Percentiles rank a stretch among this genome's conserved stretches.
Evolutionary conservation across 2,888 invertebrate genomes (phyloP).

Genomic region (Megaustenia siamemsis): DNA sequence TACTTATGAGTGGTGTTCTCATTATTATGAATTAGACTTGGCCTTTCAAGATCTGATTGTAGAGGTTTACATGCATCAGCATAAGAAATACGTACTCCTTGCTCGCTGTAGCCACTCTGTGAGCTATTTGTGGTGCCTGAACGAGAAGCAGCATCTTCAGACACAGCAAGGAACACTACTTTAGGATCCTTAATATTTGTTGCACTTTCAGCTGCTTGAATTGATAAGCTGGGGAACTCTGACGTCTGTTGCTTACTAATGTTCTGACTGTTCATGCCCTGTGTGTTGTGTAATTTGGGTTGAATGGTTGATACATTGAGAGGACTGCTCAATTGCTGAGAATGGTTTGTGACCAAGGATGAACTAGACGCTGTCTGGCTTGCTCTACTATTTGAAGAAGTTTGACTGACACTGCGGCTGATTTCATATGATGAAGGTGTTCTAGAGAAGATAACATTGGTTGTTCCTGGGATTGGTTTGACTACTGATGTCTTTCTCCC

Average conservation of each 20-base stretch:
- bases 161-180: conserved; percentile 65
- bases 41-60: neutral
- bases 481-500: conserved; percentile 65
- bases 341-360: neutral
- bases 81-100: conserved; percentile 57
- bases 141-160: conserved; percentile 60
- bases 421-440: conserved; percentile 7
- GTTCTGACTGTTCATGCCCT: neutral
- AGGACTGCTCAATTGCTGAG: neutral
- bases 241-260: neutral
- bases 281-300: neutral
- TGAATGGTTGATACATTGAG: neutral
- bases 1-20: neutral
- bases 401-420: conserved; percentile 41
- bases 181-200: conserved; percentile 49
- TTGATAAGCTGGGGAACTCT: neutral
- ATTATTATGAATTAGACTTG: neutral
- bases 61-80: conserved; percentile 67
- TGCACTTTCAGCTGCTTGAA: neutral
- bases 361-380: conserved; percentile 27
- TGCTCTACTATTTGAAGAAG: conserved; percentile 28
- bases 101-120: conserved; percentile 70
- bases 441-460: conserved; percentile 62
- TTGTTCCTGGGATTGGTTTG: conserved; percentile 72
- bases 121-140: conserved; percentile 60